Evolutionary conservation across 2,888 invertebrate species (phyloP).

Genomic region (Tetanocera ferruginea): DNA sequence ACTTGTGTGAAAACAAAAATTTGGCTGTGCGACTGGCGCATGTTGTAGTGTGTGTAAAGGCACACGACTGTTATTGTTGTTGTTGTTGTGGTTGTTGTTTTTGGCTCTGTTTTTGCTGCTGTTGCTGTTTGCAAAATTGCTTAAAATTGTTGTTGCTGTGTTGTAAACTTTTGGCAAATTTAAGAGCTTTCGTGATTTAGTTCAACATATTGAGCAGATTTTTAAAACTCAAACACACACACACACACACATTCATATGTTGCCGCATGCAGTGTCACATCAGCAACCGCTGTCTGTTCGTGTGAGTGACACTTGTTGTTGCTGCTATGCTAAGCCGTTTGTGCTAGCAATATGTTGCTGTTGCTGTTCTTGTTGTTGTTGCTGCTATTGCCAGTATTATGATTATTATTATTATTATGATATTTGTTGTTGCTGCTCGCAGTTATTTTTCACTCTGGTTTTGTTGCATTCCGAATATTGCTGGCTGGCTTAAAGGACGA

Average conservation of each 20-base stretch:
- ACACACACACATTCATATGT: not conserved
- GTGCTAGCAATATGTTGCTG: not conserved
- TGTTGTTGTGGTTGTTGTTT: not conserved
- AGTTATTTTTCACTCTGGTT: too few relatives aligned
- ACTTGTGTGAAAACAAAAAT: not conserved
- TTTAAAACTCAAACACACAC: not conserved
- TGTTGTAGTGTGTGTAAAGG: too few relatives aligned
- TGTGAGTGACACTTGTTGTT: not conserved
- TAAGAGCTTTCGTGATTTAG: conserved; percentile 33
- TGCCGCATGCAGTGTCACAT: not conserved
- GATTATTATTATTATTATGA: not conserved
- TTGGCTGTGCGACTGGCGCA: too few relatives aligned
- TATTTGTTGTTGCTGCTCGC: not conserved
- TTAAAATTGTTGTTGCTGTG: not conserved
- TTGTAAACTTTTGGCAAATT: conserved; percentile 28
- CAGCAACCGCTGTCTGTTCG: not conserved
- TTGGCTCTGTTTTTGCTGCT: conserved; percentile 15
- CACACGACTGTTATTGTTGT: too few relatives aligned
- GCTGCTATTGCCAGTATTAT: not conserved
- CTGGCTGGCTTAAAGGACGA: not conserved
- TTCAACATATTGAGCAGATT: conserved; percentile 1
- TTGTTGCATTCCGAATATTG: not conserved
- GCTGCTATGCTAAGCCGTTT: not conserved
- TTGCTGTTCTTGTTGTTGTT: not conserved
- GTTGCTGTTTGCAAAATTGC: not conserved